Evolutionary conservation across 2,888 invertebrate genomes (phyloP).

Genomic region (Mesorhabditis spiculigera): DNA sequence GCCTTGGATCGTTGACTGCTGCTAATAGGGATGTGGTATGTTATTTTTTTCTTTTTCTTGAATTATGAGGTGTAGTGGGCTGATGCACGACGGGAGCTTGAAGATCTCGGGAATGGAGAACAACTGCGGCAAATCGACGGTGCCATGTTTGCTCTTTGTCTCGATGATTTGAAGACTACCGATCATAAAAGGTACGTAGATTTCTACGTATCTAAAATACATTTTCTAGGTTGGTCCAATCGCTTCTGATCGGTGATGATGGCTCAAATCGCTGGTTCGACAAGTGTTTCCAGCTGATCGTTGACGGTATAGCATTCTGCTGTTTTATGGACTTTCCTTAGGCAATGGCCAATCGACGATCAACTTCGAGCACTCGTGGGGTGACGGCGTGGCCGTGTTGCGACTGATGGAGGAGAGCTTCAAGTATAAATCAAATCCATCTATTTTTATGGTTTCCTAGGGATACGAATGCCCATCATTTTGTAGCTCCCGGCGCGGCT

Average conservation of each 20-base stretch:
- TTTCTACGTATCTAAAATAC: neutral
- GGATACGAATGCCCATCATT: slow-evolving; percentile 63
- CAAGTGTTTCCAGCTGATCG: slow-evolving; percentile 84
- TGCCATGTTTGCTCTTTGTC: slow-evolving; percentile 77
- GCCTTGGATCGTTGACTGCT: neutral
- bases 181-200: slow-evolving; percentile 41
- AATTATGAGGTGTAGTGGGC: slow-evolving; percentile 72
- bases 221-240: slow-evolving; percentile 37
- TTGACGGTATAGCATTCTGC: slow-evolving; percentile 64
- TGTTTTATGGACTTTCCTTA: slow-evolving; percentile 10
- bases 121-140: slow-evolving; percentile 70
- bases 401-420: slow-evolving; percentile 79
- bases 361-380: slow-evolving; percentile 98
- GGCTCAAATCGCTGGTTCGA: slow-evolving; percentile 81
- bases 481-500: slow-evolving; percentile 61
- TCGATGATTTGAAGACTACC: slow-evolving; percentile 69
- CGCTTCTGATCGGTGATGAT: slow-evolving; percentile 57
- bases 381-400: slow-evolving; percentile 93
- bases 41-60: neutral
- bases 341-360: slow-evolving; percentile 78
- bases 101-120: slow-evolving; percentile 29
- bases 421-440: slow-evolving; percentile 41
- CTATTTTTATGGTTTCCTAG: neutral
- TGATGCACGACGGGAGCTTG: slow-evolving; percentile 66
- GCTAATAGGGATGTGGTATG: neutral